Conservation (phyloP, 2,113 vertebrate species). For the Symphodus melops region DNA sequence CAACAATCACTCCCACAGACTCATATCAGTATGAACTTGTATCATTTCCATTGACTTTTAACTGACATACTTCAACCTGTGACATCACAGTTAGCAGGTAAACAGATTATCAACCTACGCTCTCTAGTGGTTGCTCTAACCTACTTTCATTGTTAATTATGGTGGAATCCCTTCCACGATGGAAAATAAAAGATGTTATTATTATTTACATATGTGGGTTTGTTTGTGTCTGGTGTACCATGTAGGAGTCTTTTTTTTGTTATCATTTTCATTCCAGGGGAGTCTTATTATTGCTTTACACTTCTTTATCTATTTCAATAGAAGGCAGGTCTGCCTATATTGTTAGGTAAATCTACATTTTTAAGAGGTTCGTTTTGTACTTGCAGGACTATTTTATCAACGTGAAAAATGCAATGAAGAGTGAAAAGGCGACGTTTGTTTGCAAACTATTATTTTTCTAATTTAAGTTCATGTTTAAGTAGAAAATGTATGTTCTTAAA, state of each 20-base stretch:
- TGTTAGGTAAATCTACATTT: neutral
- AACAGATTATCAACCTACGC: neutral
- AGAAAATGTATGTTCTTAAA: no score
- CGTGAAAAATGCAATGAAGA: no score
- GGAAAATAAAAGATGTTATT: neutral
- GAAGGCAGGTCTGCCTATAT: neutral
- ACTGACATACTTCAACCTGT: neutral
- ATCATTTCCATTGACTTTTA: neutral
- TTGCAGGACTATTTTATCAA: no score
- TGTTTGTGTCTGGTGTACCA: neutral
- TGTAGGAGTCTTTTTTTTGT: neutral
- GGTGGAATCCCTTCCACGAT: neutral
- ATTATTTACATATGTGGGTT: neutral
- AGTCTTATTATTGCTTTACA: no score
- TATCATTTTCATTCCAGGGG: no score
- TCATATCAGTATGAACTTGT: neutral
- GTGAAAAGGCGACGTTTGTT: no score
- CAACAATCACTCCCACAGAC: neutral
- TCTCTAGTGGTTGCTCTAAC: conserved; percentile 18
- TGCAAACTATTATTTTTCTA: no score
- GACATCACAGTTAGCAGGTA: neutral
- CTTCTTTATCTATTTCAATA: neutral
- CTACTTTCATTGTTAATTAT: neutral
- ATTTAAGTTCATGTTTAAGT: no score
- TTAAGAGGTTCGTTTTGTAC: no score